Percentiles rank a stretch among this genome's conserved stretches.
These are phyloP conservation scores for Liolophura sinensis DNA, from an alignment of 1,140 invertebrate genomes.

Conservation along the genomic window DNA sequence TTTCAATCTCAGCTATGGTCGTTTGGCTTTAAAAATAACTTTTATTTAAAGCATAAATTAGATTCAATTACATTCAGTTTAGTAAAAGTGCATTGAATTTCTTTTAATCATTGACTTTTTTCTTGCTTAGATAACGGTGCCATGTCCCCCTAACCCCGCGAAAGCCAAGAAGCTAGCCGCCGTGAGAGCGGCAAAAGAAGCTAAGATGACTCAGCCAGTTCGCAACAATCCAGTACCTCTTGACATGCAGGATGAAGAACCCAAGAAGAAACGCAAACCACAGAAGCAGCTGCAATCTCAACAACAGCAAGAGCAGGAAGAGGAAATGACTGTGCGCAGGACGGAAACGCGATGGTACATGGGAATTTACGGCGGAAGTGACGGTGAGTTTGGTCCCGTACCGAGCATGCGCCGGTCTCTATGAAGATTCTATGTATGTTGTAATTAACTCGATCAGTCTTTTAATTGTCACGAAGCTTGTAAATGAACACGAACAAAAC, in stretches of 20 bases:
- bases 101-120: too few relatives aligned
- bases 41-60: too few relatives aligned
- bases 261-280: slow-evolving; percentile 16
- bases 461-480: neutral
- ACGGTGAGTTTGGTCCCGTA: slow-evolving; percentile 29
- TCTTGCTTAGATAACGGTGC: slow-evolving; percentile 28
- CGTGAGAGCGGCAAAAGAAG: slow-evolving; percentile 47
- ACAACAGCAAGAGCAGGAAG: slow-evolving; percentile 14
- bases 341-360: slow-evolving; percentile 48
- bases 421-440: too few relatives aligned
- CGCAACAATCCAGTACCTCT: slow-evolving; percentile 2
- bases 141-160: slow-evolving; percentile 39
- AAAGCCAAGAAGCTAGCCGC: slow-evolving; percentile 48
- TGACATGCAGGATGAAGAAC: slow-evolving; percentile 20
- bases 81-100: too few relatives aligned
- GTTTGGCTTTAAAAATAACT: too few relatives aligned
- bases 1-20: too few relatives aligned
- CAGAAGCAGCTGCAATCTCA: slow-evolving; percentile 15
- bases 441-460: neutral
- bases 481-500: neutral
- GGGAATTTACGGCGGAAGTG: slow-evolving; percentile 44
- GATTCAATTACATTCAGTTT: too few relatives aligned
- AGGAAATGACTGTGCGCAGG: slow-evolving; percentile 19
- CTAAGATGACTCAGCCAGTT: slow-evolving; percentile 46
- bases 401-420: too few relatives aligned